Base-by-base conservation (phyloP, 2,888 invertebrate genomes). In the Stratiomys singularior region DNA sequence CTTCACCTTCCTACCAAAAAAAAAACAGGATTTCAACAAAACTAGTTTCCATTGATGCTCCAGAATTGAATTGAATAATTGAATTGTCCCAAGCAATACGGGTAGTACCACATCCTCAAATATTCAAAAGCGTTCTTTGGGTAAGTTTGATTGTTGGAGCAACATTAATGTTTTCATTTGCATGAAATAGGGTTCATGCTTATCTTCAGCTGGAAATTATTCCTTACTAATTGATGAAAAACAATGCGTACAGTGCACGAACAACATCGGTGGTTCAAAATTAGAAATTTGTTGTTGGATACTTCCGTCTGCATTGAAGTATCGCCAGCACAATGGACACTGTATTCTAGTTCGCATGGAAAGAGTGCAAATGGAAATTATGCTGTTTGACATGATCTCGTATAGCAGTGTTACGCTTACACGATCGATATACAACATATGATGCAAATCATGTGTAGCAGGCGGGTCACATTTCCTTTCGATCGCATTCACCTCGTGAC, bases 321-420 rank as follows among this genome's bases (percentile, higher is more conserved):
- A 18, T 7, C 60, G 7, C 4, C 64, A 30, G 11, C 13, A 64
- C 30, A 30, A 30, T 64, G n/a, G 64, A 1, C n/a, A 15, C 28
- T 28, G 64, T 64, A 37, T 37, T 64, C 64, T 64, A 64, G 64
- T 64, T 64, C 64, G 28, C 64, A 64, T 27, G 64, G 64, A 15
- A 64, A 64, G 28, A 64, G 64, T n/a, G 28, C 64, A 64, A n/a
- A 64, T 64, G 64, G 64, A 64, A 64, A 64, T 64, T 64, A 11
- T 30, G 1, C 1, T 60, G 23, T 30, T 64, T 64, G 9, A 23
- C 64, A 28, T 64, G 64, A 64, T 64, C 64, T 15, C 28, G 64
- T 30, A 18, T 13, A 28, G n/a, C 13, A 64, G 2, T n/a, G 25
- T n/a, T 4, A 25, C 13, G 21, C 18, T 11, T 60, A 18, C 25